Base-by-base conservation (phyloP, 1,140 invertebrate genomes). In the Monomorium pharaonis region DNA sequence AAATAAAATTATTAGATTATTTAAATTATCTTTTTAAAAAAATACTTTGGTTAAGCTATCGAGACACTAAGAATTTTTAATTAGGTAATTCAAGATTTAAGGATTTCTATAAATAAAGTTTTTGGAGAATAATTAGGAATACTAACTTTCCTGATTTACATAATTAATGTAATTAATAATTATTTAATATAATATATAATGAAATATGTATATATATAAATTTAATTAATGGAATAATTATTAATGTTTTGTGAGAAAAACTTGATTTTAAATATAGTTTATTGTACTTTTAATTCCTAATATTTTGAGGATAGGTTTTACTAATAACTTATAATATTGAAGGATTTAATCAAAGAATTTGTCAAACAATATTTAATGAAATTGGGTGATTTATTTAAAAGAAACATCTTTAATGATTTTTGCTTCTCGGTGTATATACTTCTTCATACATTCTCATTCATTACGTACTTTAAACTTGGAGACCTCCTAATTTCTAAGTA, bases 401-500 rank as follows among this genome's bases (percentile, higher is more conserved):
- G 0, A 51, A 42, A 9, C 74, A 47, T 72, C 2, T n/a, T 33
- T 5, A 58, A 58, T 9, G 0, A n/a, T 21, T n/a, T 5, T 3
- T n/a, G 24, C 6, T 42, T 69, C n/a, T n/a, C 12, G 14, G 3
- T 44, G 18, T 18, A 37, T 42, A 47, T 63, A 9, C 2, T 33
- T 37, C n/a, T 65, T 42, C 5, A 2, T 67, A n/a, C 10, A 18
- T 37, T 37, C 37, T 37, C 16, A 42, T 84, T 62, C 21, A 65
- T 62, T 14, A 76, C n/a, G 6, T 49, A 49, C 37, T 44, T 76
- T 7, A n/a, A 21, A 56, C 60, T 83, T 74, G n/a, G 27, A 60
- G n/a, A 47, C 33, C 33, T 81, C 54, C 63, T 65, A 86, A 83
- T 86, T 86, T 84, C 65, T 77, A 65, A 62, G 7, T 3, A 47